phyloP scores from a whole-genome alignment of 1,140 invertebrate species.

The Drosophila ohnishii region DNA sequence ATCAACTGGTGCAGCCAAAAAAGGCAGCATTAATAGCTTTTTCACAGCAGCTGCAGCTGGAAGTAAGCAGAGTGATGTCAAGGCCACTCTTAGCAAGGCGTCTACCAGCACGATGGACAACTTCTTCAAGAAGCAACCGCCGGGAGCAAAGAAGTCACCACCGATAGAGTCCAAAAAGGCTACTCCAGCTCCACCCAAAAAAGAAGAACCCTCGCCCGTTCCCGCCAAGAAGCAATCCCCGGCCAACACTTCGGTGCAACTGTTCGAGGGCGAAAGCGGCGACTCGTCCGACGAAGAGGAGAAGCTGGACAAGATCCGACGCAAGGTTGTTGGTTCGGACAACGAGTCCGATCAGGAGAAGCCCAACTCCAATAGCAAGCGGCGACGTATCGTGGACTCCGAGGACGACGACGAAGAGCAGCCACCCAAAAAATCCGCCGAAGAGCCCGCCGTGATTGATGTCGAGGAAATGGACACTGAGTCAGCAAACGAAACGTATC shows the following conservation, averaged over 20 bases:
- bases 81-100: slow-evolving; percentile 49
- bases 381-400: slow-evolving; percentile 73
- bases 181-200: background rate
- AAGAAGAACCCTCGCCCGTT: background rate
- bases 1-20: slow-evolving; percentile 35
- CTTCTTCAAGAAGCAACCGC: slow-evolving; percentile 70
- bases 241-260: slow-evolving; percentile 66
- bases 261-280: slow-evolving; percentile 59
- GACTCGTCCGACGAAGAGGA: slow-evolving; percentile 78
- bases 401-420: slow-evolving; percentile 75
- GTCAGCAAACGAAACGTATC: slow-evolving; percentile 67
- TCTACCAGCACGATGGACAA: slow-evolving; percentile 59
- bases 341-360: slow-evolving; percentile 56
- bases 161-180: slow-evolving; percentile 21
- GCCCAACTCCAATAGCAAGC: slow-evolving; percentile 38
- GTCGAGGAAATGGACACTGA: slow-evolving; percentile 46
- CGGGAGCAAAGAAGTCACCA: slow-evolving; percentile 37
- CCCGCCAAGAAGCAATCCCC: slow-evolving; percentile 34
- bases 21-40: slow-evolving; percentile 70
- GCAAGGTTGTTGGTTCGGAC: slow-evolving; percentile 61
- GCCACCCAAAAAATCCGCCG: slow-evolving; percentile 56
- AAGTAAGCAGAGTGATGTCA: slow-evolving; percentile 55
- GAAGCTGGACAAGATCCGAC: slow-evolving; percentile 69
- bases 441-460: slow-evolving; percentile 27
- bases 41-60: slow-evolving; percentile 44